Evolutionary conservation across 1,140 invertebrate genomes (phyloP).

Genomic region (Cydia fagiglandana): DNA sequence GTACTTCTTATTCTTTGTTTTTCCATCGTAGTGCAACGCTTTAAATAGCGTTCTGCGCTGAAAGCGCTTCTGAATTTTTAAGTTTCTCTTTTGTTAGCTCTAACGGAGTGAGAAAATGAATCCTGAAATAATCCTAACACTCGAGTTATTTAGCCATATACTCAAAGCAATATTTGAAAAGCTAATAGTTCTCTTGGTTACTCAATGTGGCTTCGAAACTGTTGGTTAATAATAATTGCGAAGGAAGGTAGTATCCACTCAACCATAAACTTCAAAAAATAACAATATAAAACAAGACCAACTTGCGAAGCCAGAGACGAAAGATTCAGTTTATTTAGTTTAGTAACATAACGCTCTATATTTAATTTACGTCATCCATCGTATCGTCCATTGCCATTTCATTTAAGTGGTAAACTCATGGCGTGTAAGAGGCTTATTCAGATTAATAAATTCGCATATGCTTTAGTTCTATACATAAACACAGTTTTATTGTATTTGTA

Average conservation of each 20-base stretch:
- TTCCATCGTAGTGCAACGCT: background rate
- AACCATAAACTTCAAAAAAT: slow-evolving; percentile 15
- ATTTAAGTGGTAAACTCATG: background rate
- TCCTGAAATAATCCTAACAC: background rate
- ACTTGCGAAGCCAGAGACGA: background rate
- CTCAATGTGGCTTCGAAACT: background rate
- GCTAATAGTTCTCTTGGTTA: background rate
- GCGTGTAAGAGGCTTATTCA: background rate
- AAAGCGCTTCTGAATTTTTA: slow-evolving; percentile 3
- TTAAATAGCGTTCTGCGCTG: slow-evolving; percentile 1
- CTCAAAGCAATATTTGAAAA: background rate
- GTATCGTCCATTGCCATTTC: too few relatives aligned
- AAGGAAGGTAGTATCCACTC: background rate
- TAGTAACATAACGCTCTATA: slow-evolving; percentile 46
- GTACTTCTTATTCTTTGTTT: background rate
- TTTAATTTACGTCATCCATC: slow-evolving; percentile 20
- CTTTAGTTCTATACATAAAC: background rate
- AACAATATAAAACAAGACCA: slow-evolving; percentile 14
- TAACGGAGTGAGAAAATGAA: slow-evolving; percentile 6
- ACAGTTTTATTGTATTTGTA: background rate
- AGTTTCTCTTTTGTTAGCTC: background rate
- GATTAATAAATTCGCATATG: slow-evolving; percentile 8
- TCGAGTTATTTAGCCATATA: background rate
- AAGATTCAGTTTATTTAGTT: slow-evolving; percentile 27
- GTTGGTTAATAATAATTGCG: slow-evolving; percentile 7